These are phyloP conservation scores for Pantherophis alleghaniensis DNA, from an alignment of 2,797 vertebrate species.

Conservation along the genomic window DNA sequence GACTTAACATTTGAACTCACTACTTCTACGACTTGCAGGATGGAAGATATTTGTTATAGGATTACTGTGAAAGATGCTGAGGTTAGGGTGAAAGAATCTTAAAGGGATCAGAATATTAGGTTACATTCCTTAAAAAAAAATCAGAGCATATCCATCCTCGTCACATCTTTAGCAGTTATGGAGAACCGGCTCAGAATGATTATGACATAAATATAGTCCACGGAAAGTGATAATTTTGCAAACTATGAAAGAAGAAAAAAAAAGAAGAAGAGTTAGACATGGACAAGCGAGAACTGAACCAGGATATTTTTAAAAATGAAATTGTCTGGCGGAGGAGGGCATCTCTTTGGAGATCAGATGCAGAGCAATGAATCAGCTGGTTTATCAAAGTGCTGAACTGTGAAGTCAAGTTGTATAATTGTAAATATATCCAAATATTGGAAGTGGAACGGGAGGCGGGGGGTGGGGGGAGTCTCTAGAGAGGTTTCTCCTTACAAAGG, in stretches of 20 bases:
- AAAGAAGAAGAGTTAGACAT: neutral
- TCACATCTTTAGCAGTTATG: neutral
- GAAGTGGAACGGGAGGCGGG: neutral
- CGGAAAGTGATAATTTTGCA: neutral
- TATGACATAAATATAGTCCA: neutral
- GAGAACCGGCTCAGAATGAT: neutral
- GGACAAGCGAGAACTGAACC: neutral
- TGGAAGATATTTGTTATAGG: neutral
- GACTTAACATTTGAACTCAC: neutral
- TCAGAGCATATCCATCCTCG: neutral
- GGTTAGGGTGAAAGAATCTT: neutral
- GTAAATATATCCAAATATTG: neutral
- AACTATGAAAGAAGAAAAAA: neutral
- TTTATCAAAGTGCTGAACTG: neutral
- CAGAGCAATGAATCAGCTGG: neutral
- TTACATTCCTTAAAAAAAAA: neutral
- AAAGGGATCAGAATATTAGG: neutral
- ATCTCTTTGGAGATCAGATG: neutral
- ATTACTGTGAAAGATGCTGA: neutral
- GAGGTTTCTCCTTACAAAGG: neutral
- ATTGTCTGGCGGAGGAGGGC: neutral
- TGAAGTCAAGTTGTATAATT: neutral
- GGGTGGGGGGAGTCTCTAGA: neutral
- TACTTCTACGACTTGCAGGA: neutral
- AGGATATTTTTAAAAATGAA: neutral